Evolutionary conservation across 2,797 vertebrate species (phyloP).

Genomic region (Numenius phaeopus): DNA sequence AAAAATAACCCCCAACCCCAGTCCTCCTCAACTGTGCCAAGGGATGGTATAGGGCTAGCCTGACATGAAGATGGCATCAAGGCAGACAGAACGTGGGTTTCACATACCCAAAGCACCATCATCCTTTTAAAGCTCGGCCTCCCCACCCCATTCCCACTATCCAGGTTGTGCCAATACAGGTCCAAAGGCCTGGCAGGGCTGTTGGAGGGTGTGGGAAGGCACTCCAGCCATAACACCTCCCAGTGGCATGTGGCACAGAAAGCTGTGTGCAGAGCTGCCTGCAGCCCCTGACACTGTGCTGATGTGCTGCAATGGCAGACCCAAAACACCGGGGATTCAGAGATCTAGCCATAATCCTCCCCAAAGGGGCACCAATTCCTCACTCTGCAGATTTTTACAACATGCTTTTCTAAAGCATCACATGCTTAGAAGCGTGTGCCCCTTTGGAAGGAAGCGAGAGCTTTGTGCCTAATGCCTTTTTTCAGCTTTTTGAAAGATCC

Average conservation of each 20-base stretch:
- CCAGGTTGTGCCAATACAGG: accelerated
- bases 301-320: neutral
- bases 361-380: neutral
- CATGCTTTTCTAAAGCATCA: neutral
- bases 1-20: neutral
- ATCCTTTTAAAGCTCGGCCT: neutral
- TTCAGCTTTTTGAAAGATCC: neutral
- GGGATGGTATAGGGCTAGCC: neutral
- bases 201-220: neutral
- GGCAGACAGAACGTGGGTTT: neutral
- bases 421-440: accelerated
- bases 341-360: neutral
- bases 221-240: neutral
- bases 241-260: neutral
- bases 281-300: neutral
- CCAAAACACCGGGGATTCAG: accelerated
- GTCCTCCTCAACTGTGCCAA: accelerated
- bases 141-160: neutral
- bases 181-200: neutral
- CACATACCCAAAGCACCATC: neutral
- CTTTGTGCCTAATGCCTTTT: neutral
- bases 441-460: neutral
- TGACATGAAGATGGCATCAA: too few relatives aligned
- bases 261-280: neutral
- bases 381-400: neutral